Evolutionary conservation across 2,888 invertebrate genomes (phyloP), one percentile per base, ranked within the genome.

Genomic region (Erannis defoliaria): DNA sequence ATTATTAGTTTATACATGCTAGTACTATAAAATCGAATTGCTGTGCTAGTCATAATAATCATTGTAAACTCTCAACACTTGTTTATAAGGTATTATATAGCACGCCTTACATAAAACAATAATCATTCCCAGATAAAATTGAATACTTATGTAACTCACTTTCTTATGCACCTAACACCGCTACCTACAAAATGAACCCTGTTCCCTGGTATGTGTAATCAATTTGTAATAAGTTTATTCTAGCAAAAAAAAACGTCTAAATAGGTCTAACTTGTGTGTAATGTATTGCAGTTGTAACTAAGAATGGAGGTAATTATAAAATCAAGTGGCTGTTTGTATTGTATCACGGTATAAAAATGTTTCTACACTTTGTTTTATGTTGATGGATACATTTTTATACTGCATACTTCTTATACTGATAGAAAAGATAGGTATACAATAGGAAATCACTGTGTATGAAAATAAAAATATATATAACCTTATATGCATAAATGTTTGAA

Each of bases 21-120:
- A 58, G 55, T 55, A 55, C 49, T 68, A 68, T 63, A 45, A 53
- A 37, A 8, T 59, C 12, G 37, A 62, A 59, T 68, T 68, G 62
- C 68, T 71, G 68, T 67, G 68, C 64, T 68, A 68, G 64, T 64
- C 31, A 29, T 70, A 68, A 29, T 70, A 67, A 54, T 38, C 33
- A 54, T 51, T 62, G 33, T 66, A 55, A 49, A 37, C 19, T 56
- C 9, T 37, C 21, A 33, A 66, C 16, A 53, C 33, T 64, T 63
- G 50, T 33, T 14, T 50, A 8, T 66, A 63, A 64, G 61, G 35
- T 51, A 62, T 57, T 59, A 51, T 59, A 51, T 68, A 70, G 63
- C 46, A 62, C 68, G 66, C 68, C 48, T 8, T 40, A 23, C 14
- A 46, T 62, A 50, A 55, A n/a, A n/a, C 48, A 59, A n/a, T 12